Evolutionary conservation across 2,888 invertebrate genomes (phyloP).

Genomic region (Unio pictorum): DNA sequence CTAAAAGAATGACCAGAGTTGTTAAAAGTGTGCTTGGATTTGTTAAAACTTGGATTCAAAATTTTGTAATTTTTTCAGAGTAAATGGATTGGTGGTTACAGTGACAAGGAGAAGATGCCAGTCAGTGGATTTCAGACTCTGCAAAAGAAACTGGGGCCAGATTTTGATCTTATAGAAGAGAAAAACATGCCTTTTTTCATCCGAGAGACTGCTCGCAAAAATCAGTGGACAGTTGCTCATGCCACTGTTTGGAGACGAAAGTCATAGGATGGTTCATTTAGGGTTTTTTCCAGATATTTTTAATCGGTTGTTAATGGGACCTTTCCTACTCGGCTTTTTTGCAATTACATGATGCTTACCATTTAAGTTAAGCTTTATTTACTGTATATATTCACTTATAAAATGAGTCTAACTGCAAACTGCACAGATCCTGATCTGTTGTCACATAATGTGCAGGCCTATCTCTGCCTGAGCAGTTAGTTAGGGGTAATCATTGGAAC

Average conservation of each 20-base stretch:
- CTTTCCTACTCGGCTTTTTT: no score
- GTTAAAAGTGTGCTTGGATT: neutral
- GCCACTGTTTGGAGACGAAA: constrained; percentile 68
- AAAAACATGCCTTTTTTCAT: constrained; percentile 68
- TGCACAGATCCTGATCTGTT: no score
- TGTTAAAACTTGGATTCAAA: neutral
- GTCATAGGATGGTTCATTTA: neutral
- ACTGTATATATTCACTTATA: no score
- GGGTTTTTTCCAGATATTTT: no score
- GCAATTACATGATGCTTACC: no score
- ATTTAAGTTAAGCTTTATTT: no score
- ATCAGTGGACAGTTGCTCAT: constrained; percentile 70
- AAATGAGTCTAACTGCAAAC: no score
- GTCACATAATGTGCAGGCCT: no score
- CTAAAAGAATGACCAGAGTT: no score
- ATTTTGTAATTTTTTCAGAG: constrained; percentile 34
- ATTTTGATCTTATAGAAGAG: constrained; percentile 63
- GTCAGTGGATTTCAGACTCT: constrained; percentile 64
- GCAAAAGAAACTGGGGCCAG: constrained; percentile 47
- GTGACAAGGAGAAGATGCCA: constrained; percentile 43
- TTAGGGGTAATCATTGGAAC: no score
- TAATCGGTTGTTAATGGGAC: no score
- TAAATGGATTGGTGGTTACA: constrained; percentile 66
- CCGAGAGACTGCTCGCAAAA: constrained; percentile 67
- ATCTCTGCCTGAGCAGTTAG: no score